Evolutionary conservation across 2,888 invertebrate genomes (phyloP).

Genomic region (Podotricha telesiphe): DNA sequence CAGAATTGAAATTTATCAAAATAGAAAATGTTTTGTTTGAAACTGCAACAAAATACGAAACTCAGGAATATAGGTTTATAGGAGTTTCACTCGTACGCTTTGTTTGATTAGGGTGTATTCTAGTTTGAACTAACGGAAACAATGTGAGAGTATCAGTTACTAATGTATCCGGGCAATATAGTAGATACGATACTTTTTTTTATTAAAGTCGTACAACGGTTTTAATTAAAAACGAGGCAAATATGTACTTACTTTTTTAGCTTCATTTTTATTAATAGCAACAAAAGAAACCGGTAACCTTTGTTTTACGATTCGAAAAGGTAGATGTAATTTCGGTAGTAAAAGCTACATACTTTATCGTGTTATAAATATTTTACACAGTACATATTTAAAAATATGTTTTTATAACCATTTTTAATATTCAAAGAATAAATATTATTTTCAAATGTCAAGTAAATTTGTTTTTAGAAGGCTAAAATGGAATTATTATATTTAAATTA

Average conservation of each 20-base stretch:
- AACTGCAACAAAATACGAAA: neutral
- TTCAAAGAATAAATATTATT: neutral
- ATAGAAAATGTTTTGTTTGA: neutral
- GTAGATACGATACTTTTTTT: neutral
- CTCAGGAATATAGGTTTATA: neutral
- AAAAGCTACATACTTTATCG: constrained; percentile 18
- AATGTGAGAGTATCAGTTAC: constrained; percentile 22
- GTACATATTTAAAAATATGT: constrained; percentile 12
- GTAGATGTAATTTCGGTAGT: constrained; percentile 13
- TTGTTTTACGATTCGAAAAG: constrained; percentile 31
- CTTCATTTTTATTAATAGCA: constrained; percentile 26
- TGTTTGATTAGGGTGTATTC: constrained; percentile 13
- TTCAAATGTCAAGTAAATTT: neutral
- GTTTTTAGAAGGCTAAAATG: no score
- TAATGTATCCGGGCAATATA: constrained; percentile 16
- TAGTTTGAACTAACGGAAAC: constrained; percentile 11
- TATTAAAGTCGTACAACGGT: constrained; percentile 4
- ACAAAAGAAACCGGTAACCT: constrained; percentile 27
- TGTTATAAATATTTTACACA: constrained; percentile 15
- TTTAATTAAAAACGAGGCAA: constrained; percentile 31
- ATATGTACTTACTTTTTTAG: constrained; percentile 18
- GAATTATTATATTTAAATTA: no score
- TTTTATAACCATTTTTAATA: constrained; percentile 10
- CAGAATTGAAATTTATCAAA: neutral
- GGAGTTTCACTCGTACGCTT: neutral